These are phyloP conservation scores for Crenichthys baileyi DNA, from an alignment of 2,797 vertebrate species.

Conservation along the genomic window DNA sequence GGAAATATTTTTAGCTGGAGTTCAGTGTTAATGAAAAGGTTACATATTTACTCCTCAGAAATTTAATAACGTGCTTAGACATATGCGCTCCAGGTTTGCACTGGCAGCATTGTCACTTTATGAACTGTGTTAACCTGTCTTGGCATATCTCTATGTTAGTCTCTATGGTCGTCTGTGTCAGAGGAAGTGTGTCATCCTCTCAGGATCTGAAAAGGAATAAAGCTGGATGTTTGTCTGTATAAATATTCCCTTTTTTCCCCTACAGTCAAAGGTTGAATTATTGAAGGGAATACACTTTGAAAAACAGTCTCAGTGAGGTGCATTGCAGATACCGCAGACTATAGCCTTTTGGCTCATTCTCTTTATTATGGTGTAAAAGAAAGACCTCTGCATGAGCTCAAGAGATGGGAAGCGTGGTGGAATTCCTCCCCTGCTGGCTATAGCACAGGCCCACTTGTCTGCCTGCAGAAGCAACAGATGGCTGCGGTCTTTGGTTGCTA, in stretches of 20 bases:
- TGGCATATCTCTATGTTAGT: slow-evolving; percentile 14
- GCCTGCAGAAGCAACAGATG: slow-evolving; percentile 84
- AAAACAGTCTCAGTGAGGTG: slow-evolving; percentile 62
- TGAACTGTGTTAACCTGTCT: slow-evolving; percentile 46
- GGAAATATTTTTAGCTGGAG: background rate
- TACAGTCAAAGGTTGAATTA: slow-evolving; percentile 72
- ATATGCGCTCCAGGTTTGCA: slow-evolving; percentile 7
- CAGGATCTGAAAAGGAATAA: slow-evolving; percentile 49
- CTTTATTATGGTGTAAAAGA: slow-evolving; percentile 43
- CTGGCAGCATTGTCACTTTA: background rate
- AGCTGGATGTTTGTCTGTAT: slow-evolving; percentile 76
- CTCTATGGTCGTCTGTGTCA: slow-evolving; percentile 30
- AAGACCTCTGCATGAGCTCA: slow-evolving; percentile 46
- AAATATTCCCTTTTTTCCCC: slow-evolving; percentile 72
- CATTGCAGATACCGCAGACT: slow-evolving; percentile 45
- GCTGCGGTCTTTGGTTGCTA: slow-evolving; percentile 83
- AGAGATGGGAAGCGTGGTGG: slow-evolving; percentile 67
- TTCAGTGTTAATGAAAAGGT: background rate
- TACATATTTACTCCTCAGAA: background rate
- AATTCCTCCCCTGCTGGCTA: slow-evolving; percentile 79
- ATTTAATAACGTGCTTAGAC: background rate
- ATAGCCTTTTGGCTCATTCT: slow-evolving; percentile 35
- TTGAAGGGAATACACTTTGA: slow-evolving; percentile 78
- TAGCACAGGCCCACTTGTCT: slow-evolving; percentile 61
- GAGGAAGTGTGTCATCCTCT: slow-evolving; percentile 50